A percentile compares a stretch with the other conserved stretches of the same genome.
Evolutionary conservation across 2,888 invertebrate species (phyloP).

Genomic region (Caenorhabditis sp.): DNA sequence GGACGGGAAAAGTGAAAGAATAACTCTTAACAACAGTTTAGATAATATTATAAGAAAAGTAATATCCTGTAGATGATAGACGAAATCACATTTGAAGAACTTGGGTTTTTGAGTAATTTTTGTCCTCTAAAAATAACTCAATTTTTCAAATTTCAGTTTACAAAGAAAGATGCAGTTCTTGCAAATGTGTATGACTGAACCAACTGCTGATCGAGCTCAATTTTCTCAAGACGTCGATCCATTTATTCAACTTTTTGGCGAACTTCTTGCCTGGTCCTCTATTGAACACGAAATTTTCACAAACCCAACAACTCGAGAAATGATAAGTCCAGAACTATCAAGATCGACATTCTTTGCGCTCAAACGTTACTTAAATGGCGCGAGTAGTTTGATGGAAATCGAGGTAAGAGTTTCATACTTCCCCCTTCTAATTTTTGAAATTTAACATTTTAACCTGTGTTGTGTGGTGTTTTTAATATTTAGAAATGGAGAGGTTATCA

Average conservation of each 20-base stretch:
- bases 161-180: conserved; percentile 33
- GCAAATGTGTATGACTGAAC: conserved; percentile 41
- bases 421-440: background rate
- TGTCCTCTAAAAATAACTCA: too few species aligned
- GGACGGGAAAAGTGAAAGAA: background rate
- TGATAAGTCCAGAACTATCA: conserved; percentile 76
- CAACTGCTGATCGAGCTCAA: conserved; percentile 30
- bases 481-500: conserved; percentile 39
- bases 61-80: too few species aligned
- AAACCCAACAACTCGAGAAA: conserved; percentile 79
- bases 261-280: conserved; percentile 50
- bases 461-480: background rate
- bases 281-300: conserved; percentile 49
- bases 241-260: conserved; percentile 39
- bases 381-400: conserved; percentile 36
- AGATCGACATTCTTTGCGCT: conserved; percentile 45
- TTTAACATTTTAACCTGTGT: background rate
- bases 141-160: conserved; percentile 24
- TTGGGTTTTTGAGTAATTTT: too few species aligned
- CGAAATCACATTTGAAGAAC: too few species aligned
- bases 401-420: conserved; percentile 16
- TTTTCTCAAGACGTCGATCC: conserved; percentile 44
- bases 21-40: too few species aligned
- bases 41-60: too few species aligned
- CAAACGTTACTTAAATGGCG: conserved; percentile 42